A percentile compares a stretch with the other conserved stretches of the same genome.
Conservation (phyloP, 1,140 invertebrate genomes). For the Euura lappo region DNA sequence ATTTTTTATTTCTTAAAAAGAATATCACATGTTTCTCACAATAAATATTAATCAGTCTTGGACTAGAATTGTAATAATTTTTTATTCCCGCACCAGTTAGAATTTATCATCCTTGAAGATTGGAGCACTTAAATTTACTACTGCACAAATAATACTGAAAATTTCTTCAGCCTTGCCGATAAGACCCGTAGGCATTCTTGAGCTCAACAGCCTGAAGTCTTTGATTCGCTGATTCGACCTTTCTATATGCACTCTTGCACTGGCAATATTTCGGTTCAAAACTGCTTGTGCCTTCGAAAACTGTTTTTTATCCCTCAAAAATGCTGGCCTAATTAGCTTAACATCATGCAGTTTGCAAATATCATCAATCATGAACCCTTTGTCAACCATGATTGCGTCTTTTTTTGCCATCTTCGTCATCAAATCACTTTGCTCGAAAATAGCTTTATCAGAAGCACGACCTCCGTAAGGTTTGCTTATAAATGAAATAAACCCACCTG, state of each 20-base stretch:
- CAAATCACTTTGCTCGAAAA: conserved; percentile 22
- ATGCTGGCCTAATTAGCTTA: conserved; percentile 14
- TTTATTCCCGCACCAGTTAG: too few species aligned
- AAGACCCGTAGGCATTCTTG: conserved; percentile 13
- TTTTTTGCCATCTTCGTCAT: conserved; percentile 1
- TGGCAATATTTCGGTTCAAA: conserved; percentile 37
- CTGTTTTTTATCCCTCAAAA: conserved; percentile 19
- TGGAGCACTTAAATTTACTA: conserved; percentile 12
- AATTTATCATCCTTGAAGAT: conserved; percentile 14
- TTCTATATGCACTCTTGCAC: conserved; percentile 10
- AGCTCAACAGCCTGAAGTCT: conserved; percentile 31
- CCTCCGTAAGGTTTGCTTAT: conserved; percentile 39
- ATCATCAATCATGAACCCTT: conserved; percentile 26
- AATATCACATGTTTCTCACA: too few species aligned
- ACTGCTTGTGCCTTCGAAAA: conserved; percentile 31
- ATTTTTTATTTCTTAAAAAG: too few species aligned
- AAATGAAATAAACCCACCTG: conserved; percentile 36
- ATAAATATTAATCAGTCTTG: too few species aligned
- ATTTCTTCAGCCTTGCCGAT: conserved; percentile 13
- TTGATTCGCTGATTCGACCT: conserved; percentile 38
- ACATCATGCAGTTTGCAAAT: conserved; percentile 14
- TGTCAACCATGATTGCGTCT: conserved; percentile 20
- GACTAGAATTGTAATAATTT: too few species aligned
- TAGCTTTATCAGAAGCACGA: conserved; percentile 34
- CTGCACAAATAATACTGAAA: conserved; percentile 16